Conservation (phyloP, 2,113 vertebrate species). For the Syngnathus floridae region DNA sequence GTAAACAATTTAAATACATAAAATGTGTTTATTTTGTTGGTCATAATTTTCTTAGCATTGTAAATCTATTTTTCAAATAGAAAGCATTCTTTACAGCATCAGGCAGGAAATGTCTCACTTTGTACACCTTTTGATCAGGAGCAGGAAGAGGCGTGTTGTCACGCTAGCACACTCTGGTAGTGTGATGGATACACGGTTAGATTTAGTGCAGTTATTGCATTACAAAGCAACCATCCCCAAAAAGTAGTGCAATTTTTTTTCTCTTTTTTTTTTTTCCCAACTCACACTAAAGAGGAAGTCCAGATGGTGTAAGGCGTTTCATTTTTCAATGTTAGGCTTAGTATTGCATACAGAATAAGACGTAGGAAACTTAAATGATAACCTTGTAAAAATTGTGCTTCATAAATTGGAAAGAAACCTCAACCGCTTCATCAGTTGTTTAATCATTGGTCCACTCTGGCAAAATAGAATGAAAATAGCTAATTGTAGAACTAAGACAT, state of each 20-base stretch:
- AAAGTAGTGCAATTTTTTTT: conserved; percentile 69
- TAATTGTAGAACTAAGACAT: conserved; percentile 51
- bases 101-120: conserved; percentile 70
- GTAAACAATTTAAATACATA: conserved; percentile 70
- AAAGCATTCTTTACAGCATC: conserved; percentile 79
- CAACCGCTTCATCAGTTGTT: conserved; percentile 52
- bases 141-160: conserved; percentile 64
- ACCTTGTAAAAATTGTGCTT: conserved; percentile 76
- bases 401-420: conserved; percentile 62
- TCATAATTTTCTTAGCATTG: conserved; percentile 64
- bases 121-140: conserved; percentile 63
- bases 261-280: conserved; percentile 37
- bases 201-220: conserved; percentile 78
- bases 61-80: conserved; percentile 70
- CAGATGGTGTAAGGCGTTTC: conserved; percentile 72
- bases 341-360: conserved; percentile 78
- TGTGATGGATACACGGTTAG: conserved; percentile 64
- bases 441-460: conserved; percentile 67
- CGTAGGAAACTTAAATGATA: conserved; percentile 61
- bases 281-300: conserved; percentile 71
- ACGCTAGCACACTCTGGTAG: conserved; percentile 63
- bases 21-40: conserved; percentile 73
- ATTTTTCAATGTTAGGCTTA: conserved; percentile 69
- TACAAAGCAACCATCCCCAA: conserved; percentile 72
- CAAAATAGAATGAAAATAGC: conserved; percentile 52